A percentile compares a stretch with the other conserved stretches of the same genome.
phyloP scores from a whole-genome alignment of 92 coral and sea anemone genomes.

The Desmophyllum pertusum region DNA sequence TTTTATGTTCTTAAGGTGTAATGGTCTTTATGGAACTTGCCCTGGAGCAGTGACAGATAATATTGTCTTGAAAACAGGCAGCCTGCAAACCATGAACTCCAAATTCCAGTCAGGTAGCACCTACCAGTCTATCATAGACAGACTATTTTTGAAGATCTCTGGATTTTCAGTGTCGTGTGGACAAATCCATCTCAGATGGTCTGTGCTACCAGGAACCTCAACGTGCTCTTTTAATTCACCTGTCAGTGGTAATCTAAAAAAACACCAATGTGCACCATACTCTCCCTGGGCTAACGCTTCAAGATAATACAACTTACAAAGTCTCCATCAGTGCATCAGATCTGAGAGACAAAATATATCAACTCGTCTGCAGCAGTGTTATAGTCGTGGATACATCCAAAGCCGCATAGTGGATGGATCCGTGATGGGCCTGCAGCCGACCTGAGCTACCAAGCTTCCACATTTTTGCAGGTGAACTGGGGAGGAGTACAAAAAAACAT shows the following conservation, averaged over 20 bases:
- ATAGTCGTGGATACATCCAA: slow-evolving; percentile 77
- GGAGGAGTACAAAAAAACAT: too few relatives aligned
- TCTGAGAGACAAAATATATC: slow-evolving; percentile 51
- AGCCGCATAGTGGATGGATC: too few relatives aligned
- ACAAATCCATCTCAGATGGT: neutral
- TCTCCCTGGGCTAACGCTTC: slow-evolving; percentile 59
- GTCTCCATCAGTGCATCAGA: slow-evolving; percentile 73
- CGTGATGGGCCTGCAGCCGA: too few relatives aligned
- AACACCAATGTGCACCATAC: slow-evolving; percentile 29
- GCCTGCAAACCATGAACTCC: neutral
- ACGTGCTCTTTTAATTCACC: neutral
- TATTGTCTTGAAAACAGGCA: neutral
- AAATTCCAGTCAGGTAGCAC: neutral
- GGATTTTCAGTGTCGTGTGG: slow-evolving; percentile 78
- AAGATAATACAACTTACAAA: slow-evolving; percentile 64
- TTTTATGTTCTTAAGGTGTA: slow-evolving; percentile 56
- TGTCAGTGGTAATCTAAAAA: too few relatives aligned
- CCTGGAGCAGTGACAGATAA: neutral
- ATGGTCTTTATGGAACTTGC: slow-evolving; percentile 48
- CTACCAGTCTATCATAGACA: slow-evolving; percentile 65
- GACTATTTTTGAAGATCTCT: slow-evolving; percentile 58
- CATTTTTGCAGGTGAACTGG: too few relatives aligned
- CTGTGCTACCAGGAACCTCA: neutral
- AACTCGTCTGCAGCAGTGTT: slow-evolving; percentile 62
- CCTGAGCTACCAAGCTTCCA: too few relatives aligned